A percentile compares a stretch with the other conserved stretches of the same genome.
Evolutionary conservation across 2,113 vertebrate species (phyloP).

Genomic region (Daboia siamensis): DNA sequence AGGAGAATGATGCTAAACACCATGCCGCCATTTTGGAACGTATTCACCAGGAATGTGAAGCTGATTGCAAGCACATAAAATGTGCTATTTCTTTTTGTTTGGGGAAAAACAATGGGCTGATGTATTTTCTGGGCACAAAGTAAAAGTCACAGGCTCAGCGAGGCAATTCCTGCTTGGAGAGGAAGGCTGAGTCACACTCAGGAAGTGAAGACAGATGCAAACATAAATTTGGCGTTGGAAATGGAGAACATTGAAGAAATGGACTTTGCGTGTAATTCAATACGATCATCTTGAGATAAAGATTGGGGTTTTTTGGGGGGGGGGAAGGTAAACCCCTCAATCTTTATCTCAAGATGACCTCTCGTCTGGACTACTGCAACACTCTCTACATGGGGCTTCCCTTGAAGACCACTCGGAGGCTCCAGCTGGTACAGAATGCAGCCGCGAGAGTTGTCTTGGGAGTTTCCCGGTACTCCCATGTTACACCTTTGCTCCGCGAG

Average conservation of each 20-base stretch:
- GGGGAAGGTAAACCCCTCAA: accelerated
- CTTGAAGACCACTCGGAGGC: no score
- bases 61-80: no score
- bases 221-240: neutral
- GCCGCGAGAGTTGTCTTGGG: no score
- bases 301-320: neutral
- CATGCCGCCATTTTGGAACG: neutral
- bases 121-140: neutral
- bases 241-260: neutral
- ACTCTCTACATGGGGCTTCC: no score
- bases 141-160: neutral
- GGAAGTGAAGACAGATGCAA: neutral
- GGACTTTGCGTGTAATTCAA: neutral
- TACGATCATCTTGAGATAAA: neutral
- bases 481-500: no score
- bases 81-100: neutral
- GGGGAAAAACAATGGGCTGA: neutral
- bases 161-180: neutral
- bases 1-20: neutral
- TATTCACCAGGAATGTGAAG: neutral
- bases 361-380: no score
- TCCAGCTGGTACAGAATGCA: no score
- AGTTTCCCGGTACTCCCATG: no score
- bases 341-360: no score
- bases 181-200: neutral